These are phyloP conservation scores for Conomelus anceps DNA, from an alignment of 2,888 invertebrate species.

Conservation along the genomic window DNA sequence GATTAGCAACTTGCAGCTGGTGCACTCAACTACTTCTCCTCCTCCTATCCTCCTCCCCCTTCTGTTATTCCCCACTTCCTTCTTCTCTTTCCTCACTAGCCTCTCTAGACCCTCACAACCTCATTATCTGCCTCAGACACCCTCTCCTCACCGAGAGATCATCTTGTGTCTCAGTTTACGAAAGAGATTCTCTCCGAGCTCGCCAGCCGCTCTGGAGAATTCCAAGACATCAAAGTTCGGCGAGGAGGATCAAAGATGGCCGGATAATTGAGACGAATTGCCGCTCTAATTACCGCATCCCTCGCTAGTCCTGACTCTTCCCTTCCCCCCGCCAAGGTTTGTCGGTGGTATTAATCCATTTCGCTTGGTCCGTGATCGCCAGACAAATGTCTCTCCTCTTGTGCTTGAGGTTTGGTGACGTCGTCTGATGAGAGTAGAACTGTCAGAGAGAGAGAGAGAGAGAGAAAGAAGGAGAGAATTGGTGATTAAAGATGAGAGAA, in stretches of 20 bases:
- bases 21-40: no score
- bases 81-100: no score
- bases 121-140: not conserved
- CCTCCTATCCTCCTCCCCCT: no score
- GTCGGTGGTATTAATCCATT: not conserved
- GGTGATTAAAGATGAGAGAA: not conserved
- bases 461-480: not conserved
- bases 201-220: no score
- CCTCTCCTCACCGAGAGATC: not conserved
- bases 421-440: not conserved
- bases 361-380: not conserved
- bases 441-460: not conserved
- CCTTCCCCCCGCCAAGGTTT: not conserved
- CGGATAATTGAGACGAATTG: conserved; percentile 14
- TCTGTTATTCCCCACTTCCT: no score
- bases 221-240: conserved; percentile 3
- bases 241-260: conserved; percentile 8
- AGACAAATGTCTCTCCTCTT: not conserved
- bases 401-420: no score
- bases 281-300: conserved; percentile 1
- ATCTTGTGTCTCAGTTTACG: not conserved
- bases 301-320: not conserved
- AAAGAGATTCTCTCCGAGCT: not conserved
- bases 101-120: not conserved
- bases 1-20: no score